Conservation (phyloP, 2,888 invertebrate species). For the Harpagoxenus sublaevis region DNA sequence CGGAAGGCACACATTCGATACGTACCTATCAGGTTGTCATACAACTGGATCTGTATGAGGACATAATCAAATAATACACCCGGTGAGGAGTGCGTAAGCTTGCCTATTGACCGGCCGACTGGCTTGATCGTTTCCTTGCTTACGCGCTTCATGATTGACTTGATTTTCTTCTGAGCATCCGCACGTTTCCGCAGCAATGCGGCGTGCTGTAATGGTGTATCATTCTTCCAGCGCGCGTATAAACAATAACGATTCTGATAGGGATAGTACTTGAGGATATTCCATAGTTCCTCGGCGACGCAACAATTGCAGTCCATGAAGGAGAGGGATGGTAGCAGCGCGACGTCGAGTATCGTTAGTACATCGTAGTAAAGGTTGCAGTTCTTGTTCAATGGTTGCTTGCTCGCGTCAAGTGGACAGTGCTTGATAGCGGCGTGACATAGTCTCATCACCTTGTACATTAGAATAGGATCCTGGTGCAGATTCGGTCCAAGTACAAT, state of each 20-base stretch:
- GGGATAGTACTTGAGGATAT: slow-evolving; percentile 94
- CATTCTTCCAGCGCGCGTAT: slow-evolving; percentile 99
- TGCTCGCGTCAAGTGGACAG: slow-evolving; percentile 81
- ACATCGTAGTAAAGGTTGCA: slow-evolving; percentile 92
- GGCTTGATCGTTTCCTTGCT: slow-evolving; percentile 99
- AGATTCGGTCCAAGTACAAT: slow-evolving; percentile 95
- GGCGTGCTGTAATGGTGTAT: slow-evolving; percentile 93
- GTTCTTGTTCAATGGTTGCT: slow-evolving; percentile 81
- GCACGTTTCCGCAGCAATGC: slow-evolving; percentile 94
- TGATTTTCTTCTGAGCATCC: slow-evolving; percentile 95
- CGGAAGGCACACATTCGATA: background rate
- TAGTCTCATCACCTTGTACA: slow-evolving; percentile 93
- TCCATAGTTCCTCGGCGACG: slow-evolving; percentile 99
- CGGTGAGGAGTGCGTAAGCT: slow-evolving; percentile 98
- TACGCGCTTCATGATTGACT: slow-evolving; percentile 98
- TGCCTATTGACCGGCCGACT: slow-evolving; percentile 97
- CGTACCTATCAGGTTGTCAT: slow-evolving; percentile 95
- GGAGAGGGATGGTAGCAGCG: slow-evolving; percentile 96
- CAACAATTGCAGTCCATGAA: slow-evolving; percentile 98
- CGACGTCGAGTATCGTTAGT: slow-evolving; percentile 94
- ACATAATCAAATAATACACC: slow-evolving; percentile 98
- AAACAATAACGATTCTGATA: slow-evolving; percentile 94
- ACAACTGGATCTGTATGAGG: slow-evolving; percentile 94
- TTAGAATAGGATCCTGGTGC: slow-evolving; percentile 94
- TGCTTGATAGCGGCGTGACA: slow-evolving; percentile 83